phyloP scores from a whole-genome alignment of 2,113 vertebrate genomes.

The Lanius collurio region DNA sequence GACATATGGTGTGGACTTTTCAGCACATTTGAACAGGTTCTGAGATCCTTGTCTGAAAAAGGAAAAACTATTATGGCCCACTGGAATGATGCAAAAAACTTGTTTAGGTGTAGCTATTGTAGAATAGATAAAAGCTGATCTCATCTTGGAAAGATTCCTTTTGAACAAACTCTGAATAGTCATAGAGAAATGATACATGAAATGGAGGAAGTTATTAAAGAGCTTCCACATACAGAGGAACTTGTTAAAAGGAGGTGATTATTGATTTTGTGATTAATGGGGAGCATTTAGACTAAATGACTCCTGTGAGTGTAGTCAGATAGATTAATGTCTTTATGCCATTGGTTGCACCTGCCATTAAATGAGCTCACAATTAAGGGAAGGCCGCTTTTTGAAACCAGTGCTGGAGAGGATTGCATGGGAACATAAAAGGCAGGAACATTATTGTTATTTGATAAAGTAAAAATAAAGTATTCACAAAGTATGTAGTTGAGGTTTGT shows the following conservation, averaged over 20 bases:
- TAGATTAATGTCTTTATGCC: neutral
- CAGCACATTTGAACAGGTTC: neutral
- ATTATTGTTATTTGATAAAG: neutral
- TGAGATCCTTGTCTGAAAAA: neutral
- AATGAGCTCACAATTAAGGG: neutral
- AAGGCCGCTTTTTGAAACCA: neutral
- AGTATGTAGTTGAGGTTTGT: neutral
- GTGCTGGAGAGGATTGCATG: neutral
- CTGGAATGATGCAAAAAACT: neutral
- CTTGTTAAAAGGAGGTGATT: constrained; percentile 35
- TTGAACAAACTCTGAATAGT: neutral
- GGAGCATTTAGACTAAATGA: constrained; percentile 31
- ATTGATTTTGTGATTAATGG: constrained; percentile 59
- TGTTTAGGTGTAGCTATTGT: neutral
- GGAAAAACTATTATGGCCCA: neutral
- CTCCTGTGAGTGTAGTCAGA: constrained; percentile 13
- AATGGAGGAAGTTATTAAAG: constrained; percentile 16
- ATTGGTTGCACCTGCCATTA: neutral
- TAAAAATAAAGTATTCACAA: neutral
- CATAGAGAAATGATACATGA: neutral
- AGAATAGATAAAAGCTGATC: neutral
- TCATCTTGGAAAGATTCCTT: neutral
- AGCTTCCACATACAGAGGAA: neutral
- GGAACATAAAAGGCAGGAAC: neutral
- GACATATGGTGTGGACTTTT: neutral